These are phyloP conservation scores for Lasioglossum marginatum DNA, from an alignment of 2,888 invertebrate genomes.

Conservation along the genomic window DNA sequence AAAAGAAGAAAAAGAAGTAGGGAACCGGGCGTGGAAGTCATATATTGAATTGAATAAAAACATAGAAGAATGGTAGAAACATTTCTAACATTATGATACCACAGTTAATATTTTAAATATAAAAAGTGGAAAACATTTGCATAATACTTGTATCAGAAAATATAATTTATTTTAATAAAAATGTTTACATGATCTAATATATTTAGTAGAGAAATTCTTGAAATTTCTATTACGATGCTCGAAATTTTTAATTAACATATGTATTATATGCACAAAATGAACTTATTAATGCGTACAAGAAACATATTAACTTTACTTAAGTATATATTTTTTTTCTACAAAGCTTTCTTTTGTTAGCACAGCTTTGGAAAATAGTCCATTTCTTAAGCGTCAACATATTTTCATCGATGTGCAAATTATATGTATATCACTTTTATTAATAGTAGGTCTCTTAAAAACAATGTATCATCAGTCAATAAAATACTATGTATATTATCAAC, in stretches of 20 bases:
- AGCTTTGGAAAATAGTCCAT: slow-evolving; percentile 5
- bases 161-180: slow-evolving; percentile 63
- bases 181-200: slow-evolving; percentile 58
- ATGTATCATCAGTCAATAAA: slow-evolving; percentile 14
- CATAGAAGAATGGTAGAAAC: background rate
- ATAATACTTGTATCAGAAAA: slow-evolving; percentile 63
- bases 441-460: slow-evolving; percentile 11
- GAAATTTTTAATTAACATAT: background rate
- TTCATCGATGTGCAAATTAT: background rate
- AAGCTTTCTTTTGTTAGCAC: background rate
- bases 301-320: background rate
- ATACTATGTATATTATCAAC: slow-evolving; percentile 26
- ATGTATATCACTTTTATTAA: slow-evolving; percentile 3
- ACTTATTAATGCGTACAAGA: background rate
- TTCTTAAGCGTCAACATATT: slow-evolving; percentile 12
- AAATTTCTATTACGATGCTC: background rate
- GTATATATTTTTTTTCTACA: background rate
- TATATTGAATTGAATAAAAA: slow-evolving; percentile 2
- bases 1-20: background rate
- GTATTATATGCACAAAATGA: slow-evolving; percentile 10
- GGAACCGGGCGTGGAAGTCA: background rate
- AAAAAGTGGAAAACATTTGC: slow-evolving; percentile 28
- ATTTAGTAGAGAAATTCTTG: slow-evolving; percentile 35
- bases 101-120: background rate
- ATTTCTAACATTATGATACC: background rate